Evolutionary conservation across 2,113 vertebrate species (phyloP).

Genomic region (Vidua macroura): DNA sequence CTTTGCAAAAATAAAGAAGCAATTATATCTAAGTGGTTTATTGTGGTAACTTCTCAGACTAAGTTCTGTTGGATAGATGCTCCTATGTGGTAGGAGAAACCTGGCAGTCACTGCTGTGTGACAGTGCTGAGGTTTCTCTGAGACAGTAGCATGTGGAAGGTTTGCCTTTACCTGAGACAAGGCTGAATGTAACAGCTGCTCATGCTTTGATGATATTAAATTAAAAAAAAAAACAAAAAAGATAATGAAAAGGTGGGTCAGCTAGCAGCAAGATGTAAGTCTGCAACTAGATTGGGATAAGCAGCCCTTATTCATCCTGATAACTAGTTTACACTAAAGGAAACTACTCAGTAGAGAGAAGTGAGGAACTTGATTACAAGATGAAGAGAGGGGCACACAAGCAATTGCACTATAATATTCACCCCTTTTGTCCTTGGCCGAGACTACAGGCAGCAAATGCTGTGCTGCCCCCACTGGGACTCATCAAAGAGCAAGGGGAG

Average conservation of each 20-base stretch:
- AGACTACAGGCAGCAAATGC: not conserved
- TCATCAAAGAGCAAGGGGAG: not conserved
- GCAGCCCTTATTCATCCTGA: not conserved
- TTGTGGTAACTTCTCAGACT: not conserved
- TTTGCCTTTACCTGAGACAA: not conserved
- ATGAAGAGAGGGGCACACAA: not conserved
- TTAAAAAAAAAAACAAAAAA: accelerated
- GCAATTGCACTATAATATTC: not conserved
- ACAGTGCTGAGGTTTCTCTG: not conserved
- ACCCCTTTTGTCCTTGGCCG: not conserved
- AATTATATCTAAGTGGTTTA: not conserved
- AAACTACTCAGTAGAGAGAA: not conserved
- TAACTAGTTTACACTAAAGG: not conserved
- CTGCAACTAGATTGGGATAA: not conserved
- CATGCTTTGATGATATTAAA: not conserved
- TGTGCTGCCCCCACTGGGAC: not conserved
- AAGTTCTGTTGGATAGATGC: not conserved
- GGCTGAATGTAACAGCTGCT: not conserved
- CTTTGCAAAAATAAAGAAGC: not conserved
- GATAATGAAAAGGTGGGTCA: not conserved
- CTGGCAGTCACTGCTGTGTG: accelerated
- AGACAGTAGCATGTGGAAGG: not conserved
- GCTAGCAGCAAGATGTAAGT: not conserved
- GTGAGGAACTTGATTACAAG: not conserved
- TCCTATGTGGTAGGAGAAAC: accelerated